A percentile compares a stretch with the other conserved stretches of the same genome.
These are phyloP conservation scores for Chloroceryle aenea DNA, from an alignment of 2,113 vertebrate species.

Conservation along the genomic window DNA sequence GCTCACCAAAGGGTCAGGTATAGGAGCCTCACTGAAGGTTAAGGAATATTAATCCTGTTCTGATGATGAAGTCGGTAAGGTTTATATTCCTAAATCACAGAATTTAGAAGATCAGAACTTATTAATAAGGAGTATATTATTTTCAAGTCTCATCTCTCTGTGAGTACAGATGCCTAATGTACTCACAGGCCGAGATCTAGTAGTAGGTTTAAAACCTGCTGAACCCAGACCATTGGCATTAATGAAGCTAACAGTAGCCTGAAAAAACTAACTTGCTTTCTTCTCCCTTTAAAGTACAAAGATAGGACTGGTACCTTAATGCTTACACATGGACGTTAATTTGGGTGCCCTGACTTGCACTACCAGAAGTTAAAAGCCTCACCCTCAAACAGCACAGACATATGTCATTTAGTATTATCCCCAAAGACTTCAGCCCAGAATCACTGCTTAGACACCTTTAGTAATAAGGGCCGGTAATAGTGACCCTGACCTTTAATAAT, in stretches of 20 bases:
- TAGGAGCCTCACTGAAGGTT: neutral
- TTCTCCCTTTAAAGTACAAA: neutral
- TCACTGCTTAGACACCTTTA: neutral
- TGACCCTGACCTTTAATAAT: neutral
- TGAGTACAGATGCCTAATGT: neutral
- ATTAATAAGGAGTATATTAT: neutral
- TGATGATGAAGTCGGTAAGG: neutral
- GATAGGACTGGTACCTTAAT: neutral
- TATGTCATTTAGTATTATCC: neutral
- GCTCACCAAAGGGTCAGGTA: neutral
- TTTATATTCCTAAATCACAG: neutral
- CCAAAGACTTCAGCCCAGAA: neutral
- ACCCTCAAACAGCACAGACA: neutral
- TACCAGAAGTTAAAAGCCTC: neutral
- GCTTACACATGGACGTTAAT: neutral
- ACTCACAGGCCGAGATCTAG: neutral
- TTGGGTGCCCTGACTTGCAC: neutral
- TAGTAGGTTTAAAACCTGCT: neutral
- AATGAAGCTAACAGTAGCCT: neutral
- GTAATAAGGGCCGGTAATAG: neutral
- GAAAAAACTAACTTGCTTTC: neutral
- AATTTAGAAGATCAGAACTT: neutral
- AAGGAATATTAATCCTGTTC: neutral
- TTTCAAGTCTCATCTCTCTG: neutral
- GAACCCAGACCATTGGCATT: neutral